Conservation (phyloP, 1,140 invertebrate genomes). For the Maconellicoccus hirsutus region DNA sequence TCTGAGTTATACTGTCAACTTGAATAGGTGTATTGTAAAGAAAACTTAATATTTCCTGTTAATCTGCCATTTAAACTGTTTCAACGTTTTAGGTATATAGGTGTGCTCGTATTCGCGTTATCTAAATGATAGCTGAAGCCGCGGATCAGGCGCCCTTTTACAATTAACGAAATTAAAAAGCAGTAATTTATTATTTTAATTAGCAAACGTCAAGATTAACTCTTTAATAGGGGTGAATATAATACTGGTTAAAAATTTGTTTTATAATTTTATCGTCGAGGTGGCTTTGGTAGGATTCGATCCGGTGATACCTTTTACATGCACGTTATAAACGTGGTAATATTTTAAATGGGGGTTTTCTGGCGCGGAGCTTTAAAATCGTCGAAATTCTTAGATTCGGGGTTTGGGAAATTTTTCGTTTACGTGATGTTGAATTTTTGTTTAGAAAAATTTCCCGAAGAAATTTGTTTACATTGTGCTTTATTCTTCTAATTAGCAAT, state of each 20-base stretch:
- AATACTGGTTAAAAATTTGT: background rate
- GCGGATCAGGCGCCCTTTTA: background rate
- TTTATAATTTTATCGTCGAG: background rate
- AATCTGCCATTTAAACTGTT: background rate
- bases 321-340: no score
- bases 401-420: no score
- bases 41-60: background rate
- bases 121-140: background rate
- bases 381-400: no score
- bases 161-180: conserved; percentile 9
- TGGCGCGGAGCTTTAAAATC: no score
- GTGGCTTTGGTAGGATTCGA: background rate
- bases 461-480: no score
- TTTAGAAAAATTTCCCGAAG: no score
- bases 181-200: conserved; percentile 1
- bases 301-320: background rate
- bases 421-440: no score
- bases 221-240: background rate
- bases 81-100: no score
- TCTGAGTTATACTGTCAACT: background rate
- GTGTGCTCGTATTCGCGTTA: background rate
- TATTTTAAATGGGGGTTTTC: no score
- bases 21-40: background rate
- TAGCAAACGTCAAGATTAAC: conserved; percentile 4
- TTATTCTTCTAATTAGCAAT: no score